A percentile compares a stretch with the other conserved stretches of the same genome.
phyloP scores from a whole-genome alignment of 92 coral and sea anemone species.

The Isaurus tuberculatus region DNA sequence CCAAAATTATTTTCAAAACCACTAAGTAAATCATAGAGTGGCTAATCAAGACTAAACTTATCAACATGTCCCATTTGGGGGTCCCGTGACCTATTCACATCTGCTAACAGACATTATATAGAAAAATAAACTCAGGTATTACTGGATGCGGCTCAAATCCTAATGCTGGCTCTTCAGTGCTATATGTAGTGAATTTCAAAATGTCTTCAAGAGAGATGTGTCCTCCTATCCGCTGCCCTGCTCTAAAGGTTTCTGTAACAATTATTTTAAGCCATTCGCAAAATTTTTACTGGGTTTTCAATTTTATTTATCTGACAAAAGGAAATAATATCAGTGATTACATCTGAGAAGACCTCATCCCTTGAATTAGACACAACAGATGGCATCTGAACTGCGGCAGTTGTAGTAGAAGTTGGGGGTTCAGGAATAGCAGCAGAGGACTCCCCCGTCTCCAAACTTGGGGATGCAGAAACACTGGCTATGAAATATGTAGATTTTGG shows the following conservation, averaged over 20 bases:
- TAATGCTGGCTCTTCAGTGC: constrained; percentile 43
- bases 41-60: no score
- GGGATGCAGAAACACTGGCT: constrained; percentile 37
- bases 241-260: constrained; percentile 43
- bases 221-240: constrained; percentile 36
- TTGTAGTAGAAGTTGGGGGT: neutral
- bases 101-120: no score
- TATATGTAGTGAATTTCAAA: constrained; percentile 30
- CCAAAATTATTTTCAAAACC: neutral
- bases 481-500: constrained; percentile 63
- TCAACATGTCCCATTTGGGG: no score
- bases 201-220: constrained; percentile 38
- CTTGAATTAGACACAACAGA: constrained; percentile 26
- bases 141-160: constrained; percentile 44
- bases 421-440: neutral
- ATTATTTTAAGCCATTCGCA: constrained; percentile 45
- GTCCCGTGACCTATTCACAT: no score
- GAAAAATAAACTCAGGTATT: no score
- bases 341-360: constrained; percentile 20
- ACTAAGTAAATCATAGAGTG: neutral
- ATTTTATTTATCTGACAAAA: constrained; percentile 31
- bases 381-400: constrained; percentile 15
- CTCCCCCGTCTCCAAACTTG: neutral
- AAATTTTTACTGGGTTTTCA: constrained; percentile 46
- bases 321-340: constrained; percentile 15